Evolutionary conservation across 2,113 vertebrate species (phyloP).

Genomic region (Ophthalmolycus amberensis): DNA sequence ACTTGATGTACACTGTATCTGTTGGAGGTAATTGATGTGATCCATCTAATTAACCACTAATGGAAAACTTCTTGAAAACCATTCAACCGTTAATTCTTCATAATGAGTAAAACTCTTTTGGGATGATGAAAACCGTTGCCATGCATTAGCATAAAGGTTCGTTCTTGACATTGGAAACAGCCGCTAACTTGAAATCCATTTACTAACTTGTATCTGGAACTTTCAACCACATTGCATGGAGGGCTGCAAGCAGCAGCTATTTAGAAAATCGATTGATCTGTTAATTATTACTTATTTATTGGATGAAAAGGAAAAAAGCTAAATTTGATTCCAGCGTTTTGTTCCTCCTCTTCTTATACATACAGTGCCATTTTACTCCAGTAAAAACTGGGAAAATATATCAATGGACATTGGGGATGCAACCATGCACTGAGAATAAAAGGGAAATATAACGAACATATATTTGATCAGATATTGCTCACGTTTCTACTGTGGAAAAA

Average conservation of each 20-base stretch:
- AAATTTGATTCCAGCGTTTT: not conserved
- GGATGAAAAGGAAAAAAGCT: not conserved
- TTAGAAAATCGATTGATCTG: not conserved
- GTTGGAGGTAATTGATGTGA: constrained; percentile 21
- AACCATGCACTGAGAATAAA: too few relatives aligned
- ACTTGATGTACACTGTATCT: not conserved
- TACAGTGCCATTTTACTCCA: not conserved
- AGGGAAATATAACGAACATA: too few relatives aligned
- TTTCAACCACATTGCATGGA: not conserved
- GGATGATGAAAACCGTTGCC: not conserved
- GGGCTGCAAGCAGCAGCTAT: not conserved
- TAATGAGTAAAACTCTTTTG: constrained; percentile 10
- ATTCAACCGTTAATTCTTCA: constrained; percentile 29
- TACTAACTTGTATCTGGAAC: not conserved
- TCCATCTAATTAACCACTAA: constrained; percentile 21
- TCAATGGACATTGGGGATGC: not conserved
- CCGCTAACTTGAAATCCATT: not conserved
- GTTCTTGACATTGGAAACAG: not conserved
- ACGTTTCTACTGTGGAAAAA: too few relatives aligned
- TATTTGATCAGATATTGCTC: too few relatives aligned
- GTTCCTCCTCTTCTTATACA: not conserved
- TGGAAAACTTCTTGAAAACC: constrained; percentile 37
- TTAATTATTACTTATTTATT: not conserved
- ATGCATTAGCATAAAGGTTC: not conserved
- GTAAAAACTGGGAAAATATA: not conserved